phyloP scores from a whole-genome alignment of 2,797 vertebrate genomes.

The Ibycter americanus region DNA sequence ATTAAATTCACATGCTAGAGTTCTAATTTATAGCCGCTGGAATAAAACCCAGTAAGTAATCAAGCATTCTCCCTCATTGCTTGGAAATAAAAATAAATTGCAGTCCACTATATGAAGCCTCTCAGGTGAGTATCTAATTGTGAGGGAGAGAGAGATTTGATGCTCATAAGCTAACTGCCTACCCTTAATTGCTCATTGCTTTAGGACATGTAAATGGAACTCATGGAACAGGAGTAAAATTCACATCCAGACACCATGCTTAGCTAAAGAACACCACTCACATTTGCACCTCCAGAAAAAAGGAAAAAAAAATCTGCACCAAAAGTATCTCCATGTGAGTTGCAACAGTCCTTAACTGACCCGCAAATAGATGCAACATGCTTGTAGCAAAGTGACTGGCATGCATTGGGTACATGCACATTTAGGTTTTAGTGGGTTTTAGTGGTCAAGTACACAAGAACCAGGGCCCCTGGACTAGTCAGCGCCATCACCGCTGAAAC shows the following conservation, averaged over 20 bases:
- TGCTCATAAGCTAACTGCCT: neutral
- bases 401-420: fast-evolving
- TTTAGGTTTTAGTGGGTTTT: neutral
- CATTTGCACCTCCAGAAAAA: neutral
- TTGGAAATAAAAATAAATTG: neutral
- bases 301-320: neutral
- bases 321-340: neutral
- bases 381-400: neutral
- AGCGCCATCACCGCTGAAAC: neutral
- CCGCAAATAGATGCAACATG: neutral
- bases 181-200: neutral
- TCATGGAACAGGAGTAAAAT: neutral
- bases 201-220: neutral
- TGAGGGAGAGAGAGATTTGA: neutral
- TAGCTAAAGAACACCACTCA: neutral
- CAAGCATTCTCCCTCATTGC: neutral
- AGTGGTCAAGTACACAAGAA: neutral
- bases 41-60: neutral
- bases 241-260: neutral
- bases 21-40: neutral
- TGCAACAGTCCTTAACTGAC: neutral
- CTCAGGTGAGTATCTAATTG: neutral
- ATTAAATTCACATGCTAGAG: neutral
- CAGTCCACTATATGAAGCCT: neutral
- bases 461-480: neutral